Evolutionary conservation across 2,888 invertebrate species (phyloP), one percentile per base, ranked within the genome.

Genomic region (Patella ulyssiponensis): DNA sequence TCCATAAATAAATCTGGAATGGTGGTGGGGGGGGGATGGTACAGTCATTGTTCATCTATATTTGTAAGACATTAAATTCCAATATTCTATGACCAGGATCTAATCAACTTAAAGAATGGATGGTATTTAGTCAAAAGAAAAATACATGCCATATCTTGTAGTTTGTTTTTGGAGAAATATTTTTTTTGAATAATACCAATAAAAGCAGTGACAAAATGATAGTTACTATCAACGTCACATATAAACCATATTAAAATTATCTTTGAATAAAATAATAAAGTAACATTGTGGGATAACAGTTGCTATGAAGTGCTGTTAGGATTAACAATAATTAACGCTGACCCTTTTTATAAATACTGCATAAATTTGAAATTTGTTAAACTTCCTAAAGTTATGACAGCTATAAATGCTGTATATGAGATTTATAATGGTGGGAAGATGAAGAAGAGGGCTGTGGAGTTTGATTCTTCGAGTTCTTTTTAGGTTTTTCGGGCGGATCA

Each of bases 401-500:
- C 27, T 53, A 74, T 74, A 44, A 51, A 64, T 27, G 56, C 17
- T 27, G 23, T 51, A 53, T 58, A 73, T 33, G 76, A 73, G 76
- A 79, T 69, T 73, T 79, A 74, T 73, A 76, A 71, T 71, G 78
- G 76, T 58, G 75, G 78, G 79, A 73, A 52, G 54, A 58, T 74
- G 70, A 80, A 64, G 64, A 64, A 12, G 64, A 64, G 20, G 64
- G 64, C 11, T 20, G 64, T 23, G 64, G 64, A 11, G 64, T 23
- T 23, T 64, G 64, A 64, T 64, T 23, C 7, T 72, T 75, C 71
- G 77, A 73, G n/a, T 73, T 79, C 79, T 79, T 72, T 58, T 74
- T 75, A 20, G 58, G 64, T 54, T 75, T 56, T 72, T 74, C 51
- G 72, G 77, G 71, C 52, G 75, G 52, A 44, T 72, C 72, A 54